Percentiles rank a stretch among this genome's conserved stretches.
These are phyloP conservation scores for Artibeus jamaicensis DNA, from an alignment of 2,797 vertebrate genomes.

Conservation along the genomic window DNA sequence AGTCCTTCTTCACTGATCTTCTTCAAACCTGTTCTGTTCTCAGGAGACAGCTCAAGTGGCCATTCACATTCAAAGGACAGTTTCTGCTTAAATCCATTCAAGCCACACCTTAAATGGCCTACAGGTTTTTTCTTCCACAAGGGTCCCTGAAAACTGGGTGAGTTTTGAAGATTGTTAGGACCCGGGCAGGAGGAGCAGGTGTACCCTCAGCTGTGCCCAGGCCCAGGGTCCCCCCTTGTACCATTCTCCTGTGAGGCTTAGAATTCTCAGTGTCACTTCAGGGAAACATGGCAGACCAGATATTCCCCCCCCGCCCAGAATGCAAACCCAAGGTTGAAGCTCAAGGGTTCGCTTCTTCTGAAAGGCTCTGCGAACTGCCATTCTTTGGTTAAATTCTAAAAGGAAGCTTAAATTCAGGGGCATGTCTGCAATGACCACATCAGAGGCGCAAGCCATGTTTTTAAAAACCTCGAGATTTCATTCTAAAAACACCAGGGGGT, in stretches of 20 bases:
- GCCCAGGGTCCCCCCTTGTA: accelerated
- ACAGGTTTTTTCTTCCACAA: neutral
- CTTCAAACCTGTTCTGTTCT: neutral
- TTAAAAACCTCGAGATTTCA: neutral
- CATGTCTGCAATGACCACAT: neutral
- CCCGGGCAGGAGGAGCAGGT: neutral
- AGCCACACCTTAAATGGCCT: neutral
- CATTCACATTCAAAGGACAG: neutral
- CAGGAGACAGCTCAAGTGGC: neutral
- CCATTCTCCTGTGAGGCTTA: neutral
- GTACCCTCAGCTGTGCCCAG: neutral
- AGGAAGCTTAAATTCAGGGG: neutral
- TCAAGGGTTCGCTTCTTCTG: neutral
- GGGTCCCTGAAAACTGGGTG: neutral
- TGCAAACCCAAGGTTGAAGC: neutral
- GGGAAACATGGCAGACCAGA: neutral
- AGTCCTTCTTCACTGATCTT: neutral
- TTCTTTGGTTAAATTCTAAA: neutral
- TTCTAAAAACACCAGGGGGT: neutral
- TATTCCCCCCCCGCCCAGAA: neutral
- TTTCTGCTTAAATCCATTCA: neutral
- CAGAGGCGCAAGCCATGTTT: neutral
- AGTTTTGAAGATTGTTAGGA: neutral
- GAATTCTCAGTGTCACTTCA: neutral
- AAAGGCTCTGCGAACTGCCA: neutral